Base-by-base conservation (phyloP, 2,797 vertebrate genomes). In the Clamator glandarius region DNA sequence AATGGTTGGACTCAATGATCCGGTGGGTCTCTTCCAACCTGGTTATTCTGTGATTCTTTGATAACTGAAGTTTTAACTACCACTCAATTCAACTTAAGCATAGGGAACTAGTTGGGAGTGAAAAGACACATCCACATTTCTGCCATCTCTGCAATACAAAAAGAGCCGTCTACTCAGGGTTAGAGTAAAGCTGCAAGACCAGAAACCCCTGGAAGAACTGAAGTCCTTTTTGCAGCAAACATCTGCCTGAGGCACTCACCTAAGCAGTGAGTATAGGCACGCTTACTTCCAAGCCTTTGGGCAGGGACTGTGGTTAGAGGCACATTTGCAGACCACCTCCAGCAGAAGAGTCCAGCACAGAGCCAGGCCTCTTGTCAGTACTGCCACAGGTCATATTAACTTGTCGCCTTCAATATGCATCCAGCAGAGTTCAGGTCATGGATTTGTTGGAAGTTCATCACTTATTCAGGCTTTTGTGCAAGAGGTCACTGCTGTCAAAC, bases 341-440 rank as follows among this genome's bases (percentile, higher is more conserved):
- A 90, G 70, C 39, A 78, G 83, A 86, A 76, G 52, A 88, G 83
- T 20, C 79, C 76, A 92, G 89, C 46, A 39, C 31, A 63, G 63
- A 92, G 83, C 73, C 80, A 78, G 67, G 67, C 77, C 69, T 79
- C 93, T 69, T 83, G 58, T 0, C 74, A 90, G 77, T 76, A 48
- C 75, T 88, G 92, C 83, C 80, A 84, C 55, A 57, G 83, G 90
- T 93, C 70, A 84, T 93, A 95, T 96, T 94, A 96, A 92, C 96
- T 92, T 94, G 95, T 96, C 29, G 0, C 84, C 93, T 90, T 94
- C 95, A 96, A 95, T 91, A 73, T 41, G 74, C 93, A 92, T 63
- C 96, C 96, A 95, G 93, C 96, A 92, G 96, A 89, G 96, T 96
- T 95, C 93, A 92, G 87, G 95, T 96, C 93, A 95, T 96, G 93